Percentiles rank a stretch among this genome's conserved stretches.
phyloP scores from a whole-genome alignment of 2,888 invertebrate species.

The Margaritifera margaritifera region DNA sequence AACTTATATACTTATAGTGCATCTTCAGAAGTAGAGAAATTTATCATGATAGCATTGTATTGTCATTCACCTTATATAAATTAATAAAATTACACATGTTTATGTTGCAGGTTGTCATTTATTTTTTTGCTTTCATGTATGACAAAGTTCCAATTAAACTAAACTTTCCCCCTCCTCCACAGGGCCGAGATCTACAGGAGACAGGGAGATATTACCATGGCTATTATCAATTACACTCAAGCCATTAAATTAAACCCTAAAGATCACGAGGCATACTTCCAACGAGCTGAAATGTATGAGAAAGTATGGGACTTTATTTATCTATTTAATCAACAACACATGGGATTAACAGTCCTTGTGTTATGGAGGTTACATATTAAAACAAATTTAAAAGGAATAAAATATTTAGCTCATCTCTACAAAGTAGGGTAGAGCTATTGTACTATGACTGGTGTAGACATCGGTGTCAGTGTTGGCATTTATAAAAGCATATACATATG shows the following conservation, averaged over 20 bases:
- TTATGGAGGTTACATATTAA: not conserved
- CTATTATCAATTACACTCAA: conserved; percentile 70
- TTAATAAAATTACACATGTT: not conserved
- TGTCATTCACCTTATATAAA: not conserved
- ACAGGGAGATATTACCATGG: conserved; percentile 67
- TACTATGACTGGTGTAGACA: no score
- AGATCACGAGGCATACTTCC: conserved; percentile 69
- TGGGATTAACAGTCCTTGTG: not conserved
- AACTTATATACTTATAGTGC: no score
- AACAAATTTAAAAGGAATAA: no score
- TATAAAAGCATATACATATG: no score
- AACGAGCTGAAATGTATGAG: conserved; percentile 71
- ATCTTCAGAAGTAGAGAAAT: no score
- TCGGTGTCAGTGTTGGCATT: no score
- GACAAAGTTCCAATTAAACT: no score
- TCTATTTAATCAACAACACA: not conserved
- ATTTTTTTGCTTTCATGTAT: no score
- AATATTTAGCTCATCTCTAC: no score
- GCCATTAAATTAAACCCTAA: conserved; percentile 70
- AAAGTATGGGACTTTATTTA: conserved; percentile 42
- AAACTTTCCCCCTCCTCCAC: conserved; percentile 1
- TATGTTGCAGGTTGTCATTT: no score
- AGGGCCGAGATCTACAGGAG: conserved; percentile 68
- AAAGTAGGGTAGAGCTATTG: no score
- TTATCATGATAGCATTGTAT: not conserved